Evolutionary conservation across 1,140 invertebrate species (phyloP).

Genomic region (Brachionus angularis): DNA sequence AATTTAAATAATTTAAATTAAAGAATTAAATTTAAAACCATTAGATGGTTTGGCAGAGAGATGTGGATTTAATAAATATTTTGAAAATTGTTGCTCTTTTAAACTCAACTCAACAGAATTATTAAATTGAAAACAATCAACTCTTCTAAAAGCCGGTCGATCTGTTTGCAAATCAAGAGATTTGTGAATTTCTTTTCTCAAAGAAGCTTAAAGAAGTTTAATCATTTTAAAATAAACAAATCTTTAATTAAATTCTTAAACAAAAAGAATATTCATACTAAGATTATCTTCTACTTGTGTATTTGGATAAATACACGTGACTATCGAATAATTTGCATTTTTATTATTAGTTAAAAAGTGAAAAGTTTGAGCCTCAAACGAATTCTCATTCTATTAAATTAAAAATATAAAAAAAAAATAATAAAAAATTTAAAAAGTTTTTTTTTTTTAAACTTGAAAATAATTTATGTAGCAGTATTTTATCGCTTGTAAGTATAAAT

Average conservation of each 20-base stretch:
- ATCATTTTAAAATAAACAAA: not conserved
- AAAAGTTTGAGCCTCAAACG: constrained; percentile 20
- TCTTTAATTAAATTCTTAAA: too few relatives aligned
- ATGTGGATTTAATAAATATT: constrained; percentile 22
- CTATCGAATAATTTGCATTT: not conserved
- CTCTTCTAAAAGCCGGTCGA: not conserved
- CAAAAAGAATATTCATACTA: too few relatives aligned
- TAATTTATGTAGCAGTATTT: constrained; percentile 22
- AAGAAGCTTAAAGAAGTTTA: not conserved
- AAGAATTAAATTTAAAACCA: not conserved
- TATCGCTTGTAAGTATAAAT: not conserved
- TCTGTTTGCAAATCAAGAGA: not conserved
- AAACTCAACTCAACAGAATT: not conserved
- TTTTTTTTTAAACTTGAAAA: constrained; percentile 18
- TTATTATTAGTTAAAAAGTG: constrained; percentile 1
- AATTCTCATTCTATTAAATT: not conserved
- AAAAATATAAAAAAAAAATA: not conserved
- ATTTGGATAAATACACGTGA: constrained; percentile 38
- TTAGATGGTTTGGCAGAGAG: not conserved
- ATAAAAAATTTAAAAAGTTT: too few relatives aligned
- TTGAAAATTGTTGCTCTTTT: not conserved
- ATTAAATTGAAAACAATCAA: not conserved
- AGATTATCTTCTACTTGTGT: not conserved
- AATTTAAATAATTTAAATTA: not conserved
- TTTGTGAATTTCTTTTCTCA: constrained; percentile 21